phyloP scores from a whole-genome alignment of 2,888 invertebrate species.

The Panzeria rudis region DNA sequence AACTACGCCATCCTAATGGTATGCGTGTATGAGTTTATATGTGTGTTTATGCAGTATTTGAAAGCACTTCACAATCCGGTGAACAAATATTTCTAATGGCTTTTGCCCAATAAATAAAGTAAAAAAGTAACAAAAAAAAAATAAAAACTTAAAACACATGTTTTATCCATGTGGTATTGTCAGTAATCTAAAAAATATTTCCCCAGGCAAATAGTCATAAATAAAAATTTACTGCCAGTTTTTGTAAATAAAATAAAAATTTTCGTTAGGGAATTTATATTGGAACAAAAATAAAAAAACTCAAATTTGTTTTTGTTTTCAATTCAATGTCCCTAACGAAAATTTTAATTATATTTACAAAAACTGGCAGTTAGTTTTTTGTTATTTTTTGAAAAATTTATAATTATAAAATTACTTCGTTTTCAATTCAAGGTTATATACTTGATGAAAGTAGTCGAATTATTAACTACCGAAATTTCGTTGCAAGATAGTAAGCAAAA shows the following conservation, averaged over 20 bases:
- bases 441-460: too few species aligned
- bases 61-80: slow-evolving; percentile 29
- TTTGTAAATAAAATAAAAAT: too few species aligned
- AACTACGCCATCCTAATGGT: not conserved
- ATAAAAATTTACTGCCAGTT: too few species aligned
- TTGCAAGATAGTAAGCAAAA: too few species aligned
- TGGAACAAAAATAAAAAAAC: too few species aligned
- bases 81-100: slow-evolving; percentile 9
- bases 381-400: too few species aligned
- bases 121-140: slow-evolving; percentile 7
- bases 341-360: too few species aligned
- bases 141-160: slow-evolving; percentile 34
- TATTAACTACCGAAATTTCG: too few species aligned
- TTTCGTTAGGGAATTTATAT: too few species aligned
- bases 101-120: not conserved
- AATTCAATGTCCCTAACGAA: not conserved
- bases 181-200: slow-evolving; percentile 55
- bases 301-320: not conserved
- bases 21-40: not conserved
- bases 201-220: slow-evolving; percentile 51
- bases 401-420: too few species aligned
- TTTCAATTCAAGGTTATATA: not conserved
- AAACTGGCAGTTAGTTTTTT: too few species aligned
- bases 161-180: slow-evolving; percentile 52
- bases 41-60: not conserved